Conservation (phyloP, 2,797 vertebrate species). For the Paramormyrops hopkinsi region DNA sequence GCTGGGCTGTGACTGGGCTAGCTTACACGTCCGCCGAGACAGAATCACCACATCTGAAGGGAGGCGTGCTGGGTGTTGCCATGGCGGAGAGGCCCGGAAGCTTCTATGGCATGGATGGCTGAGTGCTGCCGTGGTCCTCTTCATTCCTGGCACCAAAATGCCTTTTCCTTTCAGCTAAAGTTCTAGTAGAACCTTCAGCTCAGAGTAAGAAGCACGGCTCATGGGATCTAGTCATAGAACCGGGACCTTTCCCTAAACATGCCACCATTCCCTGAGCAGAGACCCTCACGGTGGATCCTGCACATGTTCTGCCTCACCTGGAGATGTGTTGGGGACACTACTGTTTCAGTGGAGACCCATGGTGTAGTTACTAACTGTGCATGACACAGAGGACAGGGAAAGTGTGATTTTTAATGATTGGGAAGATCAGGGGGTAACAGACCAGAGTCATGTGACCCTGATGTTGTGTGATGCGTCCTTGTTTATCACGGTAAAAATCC, state of each 20-base stretch:
- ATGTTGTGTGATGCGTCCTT: background rate
- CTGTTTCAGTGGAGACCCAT: background rate
- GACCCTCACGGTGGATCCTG: background rate
- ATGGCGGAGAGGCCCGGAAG: background rate
- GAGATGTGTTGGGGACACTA: background rate
- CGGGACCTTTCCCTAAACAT: background rate
- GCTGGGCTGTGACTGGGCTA: conserved; percentile 68
- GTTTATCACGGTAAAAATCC: background rate
- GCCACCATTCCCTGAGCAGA: background rate
- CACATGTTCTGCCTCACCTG: background rate
- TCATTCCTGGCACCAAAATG: background rate
- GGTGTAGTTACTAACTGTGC: background rate
- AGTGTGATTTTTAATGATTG: background rate
- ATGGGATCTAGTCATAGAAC: background rate
- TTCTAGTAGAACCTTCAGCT: background rate
- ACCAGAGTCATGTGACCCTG: background rate
- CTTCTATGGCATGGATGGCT: background rate
- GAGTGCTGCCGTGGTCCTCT: background rate
- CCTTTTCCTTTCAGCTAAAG: background rate
- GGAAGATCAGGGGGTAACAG: background rate
- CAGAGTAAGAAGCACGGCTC: background rate
- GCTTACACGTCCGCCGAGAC: conserved; percentile 64
- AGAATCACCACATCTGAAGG: conserved; percentile 30
- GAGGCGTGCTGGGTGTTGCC: background rate
- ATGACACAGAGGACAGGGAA: background rate